Evolutionary conservation across 2,113 vertebrate genomes (phyloP).

Genomic region (Hyaena hyaena): DNA sequence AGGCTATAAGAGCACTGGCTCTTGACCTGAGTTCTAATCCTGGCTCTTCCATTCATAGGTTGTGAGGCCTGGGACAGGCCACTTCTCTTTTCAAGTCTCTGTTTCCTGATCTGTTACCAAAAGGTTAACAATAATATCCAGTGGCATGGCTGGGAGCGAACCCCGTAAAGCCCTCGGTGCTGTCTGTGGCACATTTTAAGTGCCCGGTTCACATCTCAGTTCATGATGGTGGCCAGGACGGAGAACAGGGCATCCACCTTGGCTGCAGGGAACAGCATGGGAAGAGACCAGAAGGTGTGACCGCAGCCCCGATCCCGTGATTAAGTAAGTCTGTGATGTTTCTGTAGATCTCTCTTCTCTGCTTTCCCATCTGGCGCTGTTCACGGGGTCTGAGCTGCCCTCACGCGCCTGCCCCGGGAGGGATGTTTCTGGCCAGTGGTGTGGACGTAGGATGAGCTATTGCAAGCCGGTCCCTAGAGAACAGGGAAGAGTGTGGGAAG

Average conservation of each 20-base stretch:
- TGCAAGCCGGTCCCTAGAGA: not conserved
- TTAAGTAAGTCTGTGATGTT: not conserved
- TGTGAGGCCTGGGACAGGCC: not conserved
- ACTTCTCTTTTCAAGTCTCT: not conserved
- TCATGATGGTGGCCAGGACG: not conserved
- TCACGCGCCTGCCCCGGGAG: accelerated
- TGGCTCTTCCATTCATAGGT: not conserved
- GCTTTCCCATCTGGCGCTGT: not conserved
- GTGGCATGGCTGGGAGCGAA: too few relatives aligned
- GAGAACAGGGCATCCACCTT: not conserved
- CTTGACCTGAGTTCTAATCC: not conserved
- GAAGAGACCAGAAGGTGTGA: not conserved
- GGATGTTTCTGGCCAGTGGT: not conserved
- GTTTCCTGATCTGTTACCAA: not conserved
- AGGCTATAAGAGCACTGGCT: not conserved
- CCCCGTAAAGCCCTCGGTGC: not conserved
- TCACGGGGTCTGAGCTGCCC: not conserved
- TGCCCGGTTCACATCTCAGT: accelerated
- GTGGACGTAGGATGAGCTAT: not conserved
- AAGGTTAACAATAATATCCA: not conserved
- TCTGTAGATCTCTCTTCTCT: not conserved
- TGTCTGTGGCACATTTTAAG: not conserved
- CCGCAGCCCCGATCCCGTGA: too few relatives aligned
- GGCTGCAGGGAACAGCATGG: not conserved
- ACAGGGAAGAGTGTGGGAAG: too few relatives aligned